These are phyloP conservation scores for Smutsia temminckii DNA, from an alignment of 2,797 vertebrate species.

Conservation along the genomic window DNA sequence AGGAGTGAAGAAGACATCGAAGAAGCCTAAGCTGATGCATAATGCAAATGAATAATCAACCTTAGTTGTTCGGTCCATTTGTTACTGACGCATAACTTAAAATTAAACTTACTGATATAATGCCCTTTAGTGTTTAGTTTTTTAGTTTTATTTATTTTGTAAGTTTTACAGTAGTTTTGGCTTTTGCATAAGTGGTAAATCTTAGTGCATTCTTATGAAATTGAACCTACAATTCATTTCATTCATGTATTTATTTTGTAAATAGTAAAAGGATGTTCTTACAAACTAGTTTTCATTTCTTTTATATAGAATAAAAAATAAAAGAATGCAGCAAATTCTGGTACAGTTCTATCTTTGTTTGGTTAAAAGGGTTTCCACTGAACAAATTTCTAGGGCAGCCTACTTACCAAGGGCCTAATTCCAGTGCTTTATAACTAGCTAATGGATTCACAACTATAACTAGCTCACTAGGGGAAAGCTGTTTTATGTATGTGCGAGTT, in stretches of 20 bases:
- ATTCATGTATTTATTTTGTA: not conserved
- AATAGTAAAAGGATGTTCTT: not conserved
- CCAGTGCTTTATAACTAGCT: not conserved
- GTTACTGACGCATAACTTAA: not conserved
- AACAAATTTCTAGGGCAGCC: not conserved
- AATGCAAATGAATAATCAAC: not conserved
- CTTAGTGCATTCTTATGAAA: not conserved
- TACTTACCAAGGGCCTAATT: not conserved
- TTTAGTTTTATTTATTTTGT: not conserved
- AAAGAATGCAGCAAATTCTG: not conserved
- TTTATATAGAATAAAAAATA: conserved; percentile 18
- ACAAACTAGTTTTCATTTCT: not conserved
- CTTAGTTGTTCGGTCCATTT: not conserved
- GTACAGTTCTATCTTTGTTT: not conserved
- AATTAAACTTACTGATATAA: not conserved
- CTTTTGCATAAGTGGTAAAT: not conserved
- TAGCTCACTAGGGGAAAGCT: not conserved
- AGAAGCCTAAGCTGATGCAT: not conserved
- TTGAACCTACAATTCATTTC: not conserved
- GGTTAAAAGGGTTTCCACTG: not conserved
- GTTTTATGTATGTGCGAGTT: not conserved
- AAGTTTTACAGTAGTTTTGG: not conserved
- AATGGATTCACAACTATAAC: conserved; percentile 27
- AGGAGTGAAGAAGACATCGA: not conserved
- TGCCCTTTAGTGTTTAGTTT: not conserved